Evolutionary conservation across 2,797 vertebrate species (phyloP), one percentile per base, ranked within the genome.

Genomic region (Ctenochaetus hawaiiensis): DNA sequence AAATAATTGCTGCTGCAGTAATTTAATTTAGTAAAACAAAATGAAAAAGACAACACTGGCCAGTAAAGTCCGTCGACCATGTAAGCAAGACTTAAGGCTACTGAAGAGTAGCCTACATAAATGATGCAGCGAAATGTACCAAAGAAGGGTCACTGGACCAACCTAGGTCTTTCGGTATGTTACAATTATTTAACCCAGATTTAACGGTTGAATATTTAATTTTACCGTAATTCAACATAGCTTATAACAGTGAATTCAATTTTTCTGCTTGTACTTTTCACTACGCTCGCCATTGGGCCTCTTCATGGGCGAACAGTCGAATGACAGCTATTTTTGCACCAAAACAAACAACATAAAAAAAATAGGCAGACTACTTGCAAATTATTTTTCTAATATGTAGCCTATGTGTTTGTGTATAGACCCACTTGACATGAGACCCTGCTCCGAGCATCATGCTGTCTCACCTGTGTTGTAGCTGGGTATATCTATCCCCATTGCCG

Each of bases 401-500:
- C 8, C 48, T 68, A 0, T 0, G 30, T 67, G 26, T 30, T 2
- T 17, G 23, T 26, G 6, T 41, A 11, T 13, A 30, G 30, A 5
- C 30, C 3, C 30, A 4, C 0, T 12, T 8, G 26, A 0, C 3
- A 26, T 12, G 49, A 61, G 61, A 45, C 0, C 5, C 18, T 13
- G 39, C 23, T 57, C n/a, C 4, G n/a, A 16, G 58, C 59, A 39
- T 20, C 72, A 13, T 3, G 67, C 61, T 2, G 26, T 6, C 96
- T 94, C 94, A 99, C 98, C 98, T 96, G 97, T 96, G 90, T 94
- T 97, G 93, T 99, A 99, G 90, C 89, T 96, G 91, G 96, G 95
- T 90, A 99, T 96, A 80, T 99, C 98, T 83, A 99, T 97, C 77
- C 97, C 97, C 92, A 99, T 94, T 49, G 97, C 98, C 4, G 97